Evolutionary conservation across 92 coral and sea anemone genomes (phyloP), one percentile per base, ranked within the genome.

Genomic region (Bergia puertoricense): DNA sequence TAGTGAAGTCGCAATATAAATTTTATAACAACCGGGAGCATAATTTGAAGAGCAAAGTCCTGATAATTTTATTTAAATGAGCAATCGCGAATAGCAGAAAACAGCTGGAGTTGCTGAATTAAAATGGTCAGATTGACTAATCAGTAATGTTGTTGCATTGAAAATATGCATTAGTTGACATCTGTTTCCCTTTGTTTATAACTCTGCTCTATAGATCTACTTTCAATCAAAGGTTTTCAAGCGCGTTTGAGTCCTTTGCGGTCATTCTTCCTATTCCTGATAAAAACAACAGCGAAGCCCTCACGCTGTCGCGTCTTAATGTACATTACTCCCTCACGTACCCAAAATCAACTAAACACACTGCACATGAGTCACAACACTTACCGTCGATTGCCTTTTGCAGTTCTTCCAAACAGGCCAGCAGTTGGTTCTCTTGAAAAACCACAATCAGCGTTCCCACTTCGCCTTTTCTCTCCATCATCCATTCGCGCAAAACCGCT

Each of bases 341-440:
- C 4, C 14, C 67, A 57, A 73, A 38, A 73, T 38, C 42, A 74
- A 74, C 18, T 39, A 46, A 40, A 3, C 5, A 13, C 42, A 38
- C 40, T 38, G n/a, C 78, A 10, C 2, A 54, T 73, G 3, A 10
- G 18, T 73, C 37, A 37, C 30, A 30, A 14, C 51, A 84, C 87
- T 84, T 75, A 84, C 87, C 78, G 54, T 84, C 78, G 87, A 84
- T 84, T 48, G 66, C 87, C 6, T n/a, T 42, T 39, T 84, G 57
- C 13, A 84, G 65, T 51, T 84, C 87, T 44, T 84, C 87, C 59
- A 84, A 84, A 73, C 87, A 84, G n/a, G 79, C 78, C 14, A n/a
- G 56, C 87, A 84, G 51, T 37, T 84, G 6, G 37, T 84, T 36
- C 40, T 84, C 41, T 84, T 71, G 79, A 84, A 84, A 84, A 30